phyloP scores from a whole-genome alignment of 2,797 vertebrate genomes.

The Moxostoma hubbsi region DNA sequence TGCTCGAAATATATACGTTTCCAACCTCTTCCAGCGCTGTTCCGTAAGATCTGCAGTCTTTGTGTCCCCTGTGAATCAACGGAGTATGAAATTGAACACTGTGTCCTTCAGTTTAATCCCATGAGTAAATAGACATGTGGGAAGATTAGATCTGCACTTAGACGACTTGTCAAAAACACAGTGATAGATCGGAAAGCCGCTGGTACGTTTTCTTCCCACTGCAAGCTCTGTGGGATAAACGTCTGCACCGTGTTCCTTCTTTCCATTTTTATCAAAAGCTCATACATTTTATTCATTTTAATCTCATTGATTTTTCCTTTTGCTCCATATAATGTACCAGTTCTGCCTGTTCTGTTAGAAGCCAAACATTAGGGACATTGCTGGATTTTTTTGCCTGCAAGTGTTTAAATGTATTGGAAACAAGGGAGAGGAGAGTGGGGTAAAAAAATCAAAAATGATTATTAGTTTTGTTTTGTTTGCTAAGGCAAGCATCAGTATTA shows the following conservation, averaged over 20 bases:
- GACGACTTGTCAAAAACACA: slow-evolving; percentile 59
- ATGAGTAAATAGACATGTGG: slow-evolving; percentile 71
- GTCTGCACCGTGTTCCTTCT: slow-evolving; percentile 14
- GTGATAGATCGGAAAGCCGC: slow-evolving; percentile 60
- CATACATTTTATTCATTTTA: slow-evolving; percentile 26
- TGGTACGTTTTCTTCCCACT: slow-evolving; percentile 10
- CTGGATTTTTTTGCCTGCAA: not conserved
- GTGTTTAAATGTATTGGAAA: not conserved
- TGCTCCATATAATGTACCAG: slow-evolving; percentile 25
- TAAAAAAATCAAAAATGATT: too few species aligned
- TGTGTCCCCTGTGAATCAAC: slow-evolving; percentile 57
- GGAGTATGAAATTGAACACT: slow-evolving; percentile 80
- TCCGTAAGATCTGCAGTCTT: not conserved
- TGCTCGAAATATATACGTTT: not conserved
- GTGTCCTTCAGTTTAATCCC: slow-evolving; percentile 79
- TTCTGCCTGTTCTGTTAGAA: not conserved
- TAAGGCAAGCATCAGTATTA: too few species aligned
- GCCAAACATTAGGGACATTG: not conserved
- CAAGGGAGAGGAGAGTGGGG: too few species aligned
- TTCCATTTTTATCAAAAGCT: not conserved
- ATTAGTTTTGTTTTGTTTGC: too few species aligned
- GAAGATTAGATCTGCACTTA: slow-evolving; percentile 65
- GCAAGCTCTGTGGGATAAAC: not conserved
- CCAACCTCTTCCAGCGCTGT: not conserved
- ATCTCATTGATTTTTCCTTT: slow-evolving; percentile 39